Conservation (phyloP, 2,113 vertebrate genomes). For the Corydoras sp. region DNA sequence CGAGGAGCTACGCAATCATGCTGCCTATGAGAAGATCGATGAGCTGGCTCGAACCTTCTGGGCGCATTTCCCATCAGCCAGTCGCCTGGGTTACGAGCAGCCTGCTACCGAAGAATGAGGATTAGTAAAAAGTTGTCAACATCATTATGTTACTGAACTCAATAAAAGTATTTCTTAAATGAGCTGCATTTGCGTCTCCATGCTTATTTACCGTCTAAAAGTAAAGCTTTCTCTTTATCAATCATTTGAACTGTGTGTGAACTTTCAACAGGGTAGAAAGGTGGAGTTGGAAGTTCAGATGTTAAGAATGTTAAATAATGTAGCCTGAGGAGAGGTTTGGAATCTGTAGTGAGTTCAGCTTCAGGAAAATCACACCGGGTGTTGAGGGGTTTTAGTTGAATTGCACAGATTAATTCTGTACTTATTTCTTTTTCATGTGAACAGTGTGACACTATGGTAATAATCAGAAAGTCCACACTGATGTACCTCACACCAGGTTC, state of each 20-base stretch:
- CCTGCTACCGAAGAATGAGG: constrained; percentile 51
- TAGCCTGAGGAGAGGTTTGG: not conserved
- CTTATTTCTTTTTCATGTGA: too few relatives aligned
- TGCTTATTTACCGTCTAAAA: too few relatives aligned
- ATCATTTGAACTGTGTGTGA: not conserved
- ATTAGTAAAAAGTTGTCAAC: too few relatives aligned
- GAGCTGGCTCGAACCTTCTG: constrained; percentile 58
- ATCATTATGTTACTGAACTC: not conserved
- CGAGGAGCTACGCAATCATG: constrained; percentile 54
- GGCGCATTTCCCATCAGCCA: constrained; percentile 62
- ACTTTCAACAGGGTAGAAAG: too few relatives aligned
- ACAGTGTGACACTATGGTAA: too few relatives aligned
- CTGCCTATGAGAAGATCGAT: constrained; percentile 50
- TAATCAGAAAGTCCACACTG: too few relatives aligned
- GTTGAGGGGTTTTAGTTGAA: too few relatives aligned
- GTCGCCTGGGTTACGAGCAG: constrained; percentile 50
- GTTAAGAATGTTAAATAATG: not conserved
- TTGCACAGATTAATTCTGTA: too few relatives aligned
- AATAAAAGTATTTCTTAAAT: constrained; percentile 5
- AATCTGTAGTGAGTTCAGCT: not conserved
- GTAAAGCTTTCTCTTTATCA: too few relatives aligned
- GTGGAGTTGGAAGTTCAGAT: not conserved
- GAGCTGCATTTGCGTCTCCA: not conserved
- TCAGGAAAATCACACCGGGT: not conserved
- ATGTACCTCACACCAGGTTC: too few relatives aligned